These are phyloP conservation scores for Enteromius viviparus DNA, from an alignment of 2,797 vertebrate species.

Conservation along the genomic window DNA sequence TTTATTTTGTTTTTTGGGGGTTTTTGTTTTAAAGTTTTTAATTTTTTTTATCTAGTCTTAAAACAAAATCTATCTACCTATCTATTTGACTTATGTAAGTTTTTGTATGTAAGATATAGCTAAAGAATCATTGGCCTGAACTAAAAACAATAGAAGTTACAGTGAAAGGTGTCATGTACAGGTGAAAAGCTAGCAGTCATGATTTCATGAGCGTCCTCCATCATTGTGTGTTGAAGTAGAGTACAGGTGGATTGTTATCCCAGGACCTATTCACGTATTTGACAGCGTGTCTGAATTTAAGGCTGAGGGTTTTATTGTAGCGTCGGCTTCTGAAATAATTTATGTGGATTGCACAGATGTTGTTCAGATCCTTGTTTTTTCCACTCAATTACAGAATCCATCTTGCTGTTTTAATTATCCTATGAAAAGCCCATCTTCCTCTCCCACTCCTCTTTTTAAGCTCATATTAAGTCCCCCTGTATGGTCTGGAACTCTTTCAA, in stretches of 20 bases:
- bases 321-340: conserved; percentile 80
- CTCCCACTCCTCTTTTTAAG: conserved; percentile 75
- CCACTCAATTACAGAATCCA: conserved; percentile 84
- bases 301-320: conserved; percentile 77
- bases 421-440: conserved; percentile 79
- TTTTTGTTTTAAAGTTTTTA: too few species aligned
- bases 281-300: conserved; percentile 76
- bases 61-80: too few species aligned
- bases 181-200: background rate
- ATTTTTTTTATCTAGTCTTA: too few species aligned
- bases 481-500: conserved; percentile 68
- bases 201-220: background rate
- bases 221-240: conserved; percentile 58
- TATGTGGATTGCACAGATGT: conserved; percentile 84
- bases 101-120: too few species aligned
- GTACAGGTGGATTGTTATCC: conserved; percentile 70
- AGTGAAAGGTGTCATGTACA: background rate
- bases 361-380: conserved; percentile 80
- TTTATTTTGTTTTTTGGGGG: too few species aligned
- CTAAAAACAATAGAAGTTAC: too few species aligned
- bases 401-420: conserved; percentile 84
- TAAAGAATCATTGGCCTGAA: too few species aligned
- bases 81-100: too few species aligned
- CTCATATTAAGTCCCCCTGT: conserved; percentile 73
- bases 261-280: conserved; percentile 65